Percentiles rank a stretch among this genome's conserved stretches.
Conservation (phyloP, 1,140 invertebrate genomes). For the Ostrea denselamellosa region DNA sequence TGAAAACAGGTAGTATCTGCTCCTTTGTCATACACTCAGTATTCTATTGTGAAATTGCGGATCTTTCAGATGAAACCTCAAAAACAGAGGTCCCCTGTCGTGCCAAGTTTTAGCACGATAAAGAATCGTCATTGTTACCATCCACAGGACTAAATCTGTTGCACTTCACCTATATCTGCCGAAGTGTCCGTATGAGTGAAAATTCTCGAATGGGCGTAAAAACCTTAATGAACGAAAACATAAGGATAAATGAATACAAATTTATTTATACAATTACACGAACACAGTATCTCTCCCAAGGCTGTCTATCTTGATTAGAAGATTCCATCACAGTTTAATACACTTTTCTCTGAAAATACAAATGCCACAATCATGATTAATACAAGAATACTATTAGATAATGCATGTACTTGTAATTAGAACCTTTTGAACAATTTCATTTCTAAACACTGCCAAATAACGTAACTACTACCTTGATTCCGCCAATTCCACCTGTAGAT, state of each 20-base stretch:
- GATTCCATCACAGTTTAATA: constrained; percentile 12
- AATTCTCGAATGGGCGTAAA: neutral
- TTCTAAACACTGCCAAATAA: neutral
- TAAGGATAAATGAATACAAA: neutral
- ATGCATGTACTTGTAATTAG: neutral
- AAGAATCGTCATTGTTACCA: too few relatives aligned
- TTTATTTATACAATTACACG: neutral
- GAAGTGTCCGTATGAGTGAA: too few relatives aligned
- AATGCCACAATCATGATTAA: neutral
- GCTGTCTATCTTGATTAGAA: constrained; percentile 28
- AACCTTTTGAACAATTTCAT: neutral
- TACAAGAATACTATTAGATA: neutral
- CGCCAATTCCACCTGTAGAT: neutral
- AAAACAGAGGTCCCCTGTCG: too few relatives aligned
- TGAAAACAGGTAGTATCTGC: too few relatives aligned
- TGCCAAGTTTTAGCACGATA: too few relatives aligned
- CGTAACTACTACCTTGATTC: neutral
- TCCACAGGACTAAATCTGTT: too few relatives aligned
- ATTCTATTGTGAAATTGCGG: too few relatives aligned
- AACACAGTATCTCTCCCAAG: neutral
- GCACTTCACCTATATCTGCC: too few relatives aligned
- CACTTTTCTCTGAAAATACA: neutral
- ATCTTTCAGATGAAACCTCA: too few relatives aligned
- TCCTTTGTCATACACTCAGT: too few relatives aligned
- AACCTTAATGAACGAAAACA: neutral